Conservation (phyloP, 1,140 invertebrate species). For the Aphidius ervi region DNA sequence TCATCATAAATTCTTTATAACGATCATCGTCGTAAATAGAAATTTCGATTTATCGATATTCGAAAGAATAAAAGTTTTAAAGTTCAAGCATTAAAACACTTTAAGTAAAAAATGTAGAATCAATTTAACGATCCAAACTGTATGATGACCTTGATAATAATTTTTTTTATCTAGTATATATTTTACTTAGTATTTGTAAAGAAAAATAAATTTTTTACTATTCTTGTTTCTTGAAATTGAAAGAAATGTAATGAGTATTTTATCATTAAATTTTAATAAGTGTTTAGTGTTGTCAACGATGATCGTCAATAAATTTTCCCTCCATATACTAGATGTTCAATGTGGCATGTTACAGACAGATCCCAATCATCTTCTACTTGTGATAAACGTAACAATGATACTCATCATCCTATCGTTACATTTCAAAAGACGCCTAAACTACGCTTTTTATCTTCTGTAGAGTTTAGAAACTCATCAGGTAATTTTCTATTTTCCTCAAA, state of each 20-base stretch:
- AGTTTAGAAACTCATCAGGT: slow-evolving; percentile 69
- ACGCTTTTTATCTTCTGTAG: slow-evolving; percentile 73
- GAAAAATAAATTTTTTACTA: not conserved
- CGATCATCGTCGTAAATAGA: slow-evolving; percentile 5
- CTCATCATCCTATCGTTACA: slow-evolving; percentile 55
- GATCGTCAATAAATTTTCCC: slow-evolving; percentile 23
- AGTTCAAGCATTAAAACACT: too few relatives aligned
- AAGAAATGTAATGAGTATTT: not conserved
- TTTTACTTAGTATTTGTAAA: too few relatives aligned
- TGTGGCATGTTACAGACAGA: slow-evolving; percentile 61
- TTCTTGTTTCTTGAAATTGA: not conserved
- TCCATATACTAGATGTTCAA: slow-evolving; percentile 47
- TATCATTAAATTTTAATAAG: not conserved
- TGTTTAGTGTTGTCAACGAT: slow-evolving; percentile 2
- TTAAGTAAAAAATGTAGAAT: too few relatives aligned
- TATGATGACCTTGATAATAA: too few relatives aligned
- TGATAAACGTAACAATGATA: slow-evolving; percentile 56
- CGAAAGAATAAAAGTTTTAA: too few relatives aligned
- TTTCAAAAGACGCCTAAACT: slow-evolving; percentile 66
- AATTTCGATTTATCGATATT: too few relatives aligned
- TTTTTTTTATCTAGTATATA: too few relatives aligned
- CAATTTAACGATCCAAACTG: too few relatives aligned
- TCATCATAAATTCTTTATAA: not conserved
- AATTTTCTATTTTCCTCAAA: slow-evolving; percentile 40
- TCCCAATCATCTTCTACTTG: slow-evolving; percentile 57